Conservation (phyloP, 2,888 invertebrate genomes). For the Buathra laborator region DNA sequence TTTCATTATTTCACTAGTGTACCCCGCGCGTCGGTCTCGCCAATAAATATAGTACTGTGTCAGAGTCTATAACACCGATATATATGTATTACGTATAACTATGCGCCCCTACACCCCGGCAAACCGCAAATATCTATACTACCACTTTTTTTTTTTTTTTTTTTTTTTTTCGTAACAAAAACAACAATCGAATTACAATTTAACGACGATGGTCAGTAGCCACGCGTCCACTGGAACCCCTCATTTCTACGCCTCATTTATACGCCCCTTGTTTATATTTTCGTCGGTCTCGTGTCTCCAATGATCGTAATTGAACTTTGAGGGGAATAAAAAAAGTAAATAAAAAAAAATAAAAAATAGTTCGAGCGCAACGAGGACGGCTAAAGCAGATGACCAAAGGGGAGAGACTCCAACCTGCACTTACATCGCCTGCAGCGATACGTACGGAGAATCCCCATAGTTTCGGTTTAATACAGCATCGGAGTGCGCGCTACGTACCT, state of each 20-base stretch:
- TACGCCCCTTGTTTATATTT: slow-evolving; percentile 9
- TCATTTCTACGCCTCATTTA: slow-evolving; percentile 1
- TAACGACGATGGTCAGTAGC: slow-evolving; percentile 10
- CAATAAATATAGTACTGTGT: slow-evolving; percentile 37
- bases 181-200: slow-evolving; percentile 41
- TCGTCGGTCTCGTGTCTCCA: slow-evolving; percentile 27
- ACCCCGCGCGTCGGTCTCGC: slow-evolving; percentile 51
- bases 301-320: slow-evolving; percentile 24
- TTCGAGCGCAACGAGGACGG: slow-evolving; percentile 27
- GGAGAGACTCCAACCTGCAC: no score
- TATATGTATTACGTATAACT: not conserved
- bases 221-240: slow-evolving; percentile 41
- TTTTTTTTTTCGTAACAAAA: slow-evolving; percentile 12
- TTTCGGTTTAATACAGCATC: no score
- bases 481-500: no score
- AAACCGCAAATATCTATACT: slow-evolving; percentile 38
- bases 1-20: slow-evolving; percentile 61
- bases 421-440: not conserved
- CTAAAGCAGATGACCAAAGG: not conserved
- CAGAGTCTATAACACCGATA: slow-evolving; percentile 2
- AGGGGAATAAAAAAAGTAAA: not conserved
- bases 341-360: slow-evolving; percentile 6
- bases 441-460: not conserved
- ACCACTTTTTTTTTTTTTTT: not conserved
- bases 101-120: not conserved